Evolutionary conservation across 64 coral and sea anemone species (phyloP).

Genomic region (Actinia equina): DNA sequence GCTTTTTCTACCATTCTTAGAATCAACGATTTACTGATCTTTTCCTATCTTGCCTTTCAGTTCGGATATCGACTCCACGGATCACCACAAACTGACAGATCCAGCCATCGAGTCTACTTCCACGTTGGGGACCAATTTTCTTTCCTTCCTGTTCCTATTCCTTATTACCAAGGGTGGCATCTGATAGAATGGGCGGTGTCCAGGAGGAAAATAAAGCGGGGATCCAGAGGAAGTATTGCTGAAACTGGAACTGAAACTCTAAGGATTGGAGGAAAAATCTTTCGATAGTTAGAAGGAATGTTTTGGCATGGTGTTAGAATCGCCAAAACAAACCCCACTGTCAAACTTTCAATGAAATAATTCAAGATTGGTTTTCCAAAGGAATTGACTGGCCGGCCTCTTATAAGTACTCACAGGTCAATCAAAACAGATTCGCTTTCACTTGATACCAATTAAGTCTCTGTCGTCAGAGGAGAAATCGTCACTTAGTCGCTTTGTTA

Average conservation of each 20-base stretch:
- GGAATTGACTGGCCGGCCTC: not conserved
- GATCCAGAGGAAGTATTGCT: not conserved
- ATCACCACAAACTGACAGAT: too few relatives aligned
- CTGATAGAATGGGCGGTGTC: not conserved
- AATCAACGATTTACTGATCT: not conserved
- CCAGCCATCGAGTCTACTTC: too few relatives aligned
- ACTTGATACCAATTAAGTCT: slow-evolving; percentile 5
- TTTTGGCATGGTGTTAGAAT: not conserved
- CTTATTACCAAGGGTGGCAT: not conserved
- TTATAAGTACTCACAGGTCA: not conserved
- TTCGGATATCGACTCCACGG: not conserved
- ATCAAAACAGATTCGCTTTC: not conserved
- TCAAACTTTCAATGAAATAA: not conserved
- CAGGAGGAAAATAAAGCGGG: not conserved
- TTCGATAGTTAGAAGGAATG: not conserved
- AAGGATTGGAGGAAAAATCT: not conserved
- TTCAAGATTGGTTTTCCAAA: not conserved
- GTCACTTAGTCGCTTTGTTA: slow-evolving; percentile 7
- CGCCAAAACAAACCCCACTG: not conserved
- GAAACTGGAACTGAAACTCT: not conserved
- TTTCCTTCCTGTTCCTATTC: not conserved
- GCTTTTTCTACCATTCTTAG: too few relatives aligned
- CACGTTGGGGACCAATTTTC: too few relatives aligned
- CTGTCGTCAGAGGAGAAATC: not conserved
- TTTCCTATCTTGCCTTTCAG: not conserved